phyloP scores from a whole-genome alignment of 2,113 vertebrate species.

The Anoura caudifer region DNA sequence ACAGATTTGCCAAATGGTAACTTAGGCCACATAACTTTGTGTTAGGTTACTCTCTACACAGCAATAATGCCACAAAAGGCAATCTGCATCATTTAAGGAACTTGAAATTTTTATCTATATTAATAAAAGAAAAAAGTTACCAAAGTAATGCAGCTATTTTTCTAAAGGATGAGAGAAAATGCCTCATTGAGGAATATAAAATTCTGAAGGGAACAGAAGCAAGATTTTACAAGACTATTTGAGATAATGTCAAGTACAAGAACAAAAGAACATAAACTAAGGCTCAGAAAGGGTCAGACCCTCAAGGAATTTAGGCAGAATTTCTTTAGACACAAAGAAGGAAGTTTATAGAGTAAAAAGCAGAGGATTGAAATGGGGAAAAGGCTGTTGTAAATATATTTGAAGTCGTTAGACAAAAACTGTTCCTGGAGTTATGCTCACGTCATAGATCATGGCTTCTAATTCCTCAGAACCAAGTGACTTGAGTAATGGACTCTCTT shows the following conservation, averaged over 20 bases:
- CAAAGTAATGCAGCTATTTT: slow-evolving; percentile 59
- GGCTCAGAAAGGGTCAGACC: slow-evolving; percentile 83
- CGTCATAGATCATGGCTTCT: slow-evolving; percentile 49
- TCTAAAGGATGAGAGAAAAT: slow-evolving; percentile 60
- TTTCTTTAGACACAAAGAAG: slow-evolving; percentile 79
- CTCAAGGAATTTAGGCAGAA: slow-evolving; percentile 82
- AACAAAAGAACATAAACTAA: slow-evolving; percentile 84
- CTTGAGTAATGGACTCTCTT: slow-evolving; percentile 9
- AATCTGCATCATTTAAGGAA: slow-evolving; percentile 47
- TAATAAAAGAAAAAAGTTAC: slow-evolving; percentile 53
- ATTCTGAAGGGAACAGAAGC: slow-evolving; percentile 82
- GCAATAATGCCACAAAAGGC: neutral
- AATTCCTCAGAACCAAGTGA: slow-evolving; percentile 52
- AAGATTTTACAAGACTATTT: slow-evolving; percentile 83
- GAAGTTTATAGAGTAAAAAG: slow-evolving; percentile 78
- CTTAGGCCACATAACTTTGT: slow-evolving; percentile 27
- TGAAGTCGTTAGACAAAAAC: slow-evolving; percentile 61
- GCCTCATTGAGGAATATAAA: slow-evolving; percentile 78
- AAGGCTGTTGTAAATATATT: slow-evolving; percentile 63
- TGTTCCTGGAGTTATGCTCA: slow-evolving; percentile 51
- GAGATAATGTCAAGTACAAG: slow-evolving; percentile 83
- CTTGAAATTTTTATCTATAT: slow-evolving; percentile 52
- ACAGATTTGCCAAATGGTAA: neutral
- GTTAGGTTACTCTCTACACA: neutral
- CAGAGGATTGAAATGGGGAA: slow-evolving; percentile 68